phyloP scores from a whole-genome alignment of 1,140 invertebrate species.

The Calliphora vicina region DNA sequence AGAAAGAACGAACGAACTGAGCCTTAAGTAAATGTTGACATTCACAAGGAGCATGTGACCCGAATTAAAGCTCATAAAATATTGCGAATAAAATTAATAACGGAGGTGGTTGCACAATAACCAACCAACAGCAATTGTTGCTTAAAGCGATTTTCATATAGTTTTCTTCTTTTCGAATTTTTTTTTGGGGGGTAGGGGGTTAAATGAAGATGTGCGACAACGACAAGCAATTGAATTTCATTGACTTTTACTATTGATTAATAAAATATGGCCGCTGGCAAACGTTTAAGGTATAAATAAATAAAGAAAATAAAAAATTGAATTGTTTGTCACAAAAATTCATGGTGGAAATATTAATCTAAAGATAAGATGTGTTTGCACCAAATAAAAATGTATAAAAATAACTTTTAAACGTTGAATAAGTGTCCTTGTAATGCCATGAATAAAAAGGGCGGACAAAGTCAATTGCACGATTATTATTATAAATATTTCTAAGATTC shows the following conservation, averaged over 20 bases:
- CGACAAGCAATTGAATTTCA: neutral
- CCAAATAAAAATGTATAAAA: neutral
- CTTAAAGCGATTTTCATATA: neutral
- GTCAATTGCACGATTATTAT: too few relatives aligned
- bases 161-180: neutral
- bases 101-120: neutral
- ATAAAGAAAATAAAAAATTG: neutral
- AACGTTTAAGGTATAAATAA: neutral
- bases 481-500: too few relatives aligned
- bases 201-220: too few relatives aligned
- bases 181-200: too few relatives aligned
- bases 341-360: neutral
- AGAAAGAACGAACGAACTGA: neutral
- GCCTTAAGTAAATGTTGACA: conserved; percentile 1
- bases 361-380: neutral
- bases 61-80: neutral
- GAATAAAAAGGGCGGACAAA: too few relatives aligned
- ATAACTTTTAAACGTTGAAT: neutral
- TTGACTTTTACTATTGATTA: neutral
- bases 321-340: neutral
- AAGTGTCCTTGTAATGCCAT: too few relatives aligned
- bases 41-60: neutral
- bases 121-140: neutral
- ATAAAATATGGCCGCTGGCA: neutral
- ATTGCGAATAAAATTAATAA: neutral